Base-by-base conservation (phyloP, 35 echinoderm and acorn worm genomes). In the Chiridota heheva region DNA sequence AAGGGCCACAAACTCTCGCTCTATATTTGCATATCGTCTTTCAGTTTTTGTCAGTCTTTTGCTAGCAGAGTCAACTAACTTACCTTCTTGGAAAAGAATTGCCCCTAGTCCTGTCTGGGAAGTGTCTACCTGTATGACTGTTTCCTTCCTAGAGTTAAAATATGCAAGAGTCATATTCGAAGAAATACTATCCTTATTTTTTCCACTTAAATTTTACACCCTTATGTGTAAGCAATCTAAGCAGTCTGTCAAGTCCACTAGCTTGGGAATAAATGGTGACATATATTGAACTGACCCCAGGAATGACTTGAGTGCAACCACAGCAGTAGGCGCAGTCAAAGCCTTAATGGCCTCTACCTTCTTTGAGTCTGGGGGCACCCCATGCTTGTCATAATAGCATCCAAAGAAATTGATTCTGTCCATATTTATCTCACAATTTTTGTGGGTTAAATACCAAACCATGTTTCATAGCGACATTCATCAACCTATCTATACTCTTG, bases 61-160 rank as follows among this genome's bases (percentile, higher is more conserved):
- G 37, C 58, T 44, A 37, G 58, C 60, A 41, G 36, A 81, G 12
- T 37, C 59, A 12, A 81, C 46, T 30, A 44, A n/a, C 32, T 65
- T 66, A 24, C 40, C 58, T 7, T 65, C 22, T 64, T 81, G 77
- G 6, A 66, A 65, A 18, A 65, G 28, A 26, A 81, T 29, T 6
- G 77, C 77, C 22, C 58, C 36, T 22, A 81, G 38, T 44, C 77
- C 77, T 65, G 58, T 63, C 42, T 66, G 77, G 13, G 36, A 65
- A 17, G 59, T 41, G 67, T 81, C 77, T 42, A 66, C 77, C 38
- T 81, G 58, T 40, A 65, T 64, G 3, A 43, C 37, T 44, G 77
- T 81, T 47, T 82, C 36, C 58, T 36, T 30, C 48, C 3, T 28
- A 49, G 72, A 2, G 43, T 76, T 49, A 17, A 49, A 48, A 53